Conservation (phyloP, 2,888 invertebrate species). For the Callimorpha dominula region DNA sequence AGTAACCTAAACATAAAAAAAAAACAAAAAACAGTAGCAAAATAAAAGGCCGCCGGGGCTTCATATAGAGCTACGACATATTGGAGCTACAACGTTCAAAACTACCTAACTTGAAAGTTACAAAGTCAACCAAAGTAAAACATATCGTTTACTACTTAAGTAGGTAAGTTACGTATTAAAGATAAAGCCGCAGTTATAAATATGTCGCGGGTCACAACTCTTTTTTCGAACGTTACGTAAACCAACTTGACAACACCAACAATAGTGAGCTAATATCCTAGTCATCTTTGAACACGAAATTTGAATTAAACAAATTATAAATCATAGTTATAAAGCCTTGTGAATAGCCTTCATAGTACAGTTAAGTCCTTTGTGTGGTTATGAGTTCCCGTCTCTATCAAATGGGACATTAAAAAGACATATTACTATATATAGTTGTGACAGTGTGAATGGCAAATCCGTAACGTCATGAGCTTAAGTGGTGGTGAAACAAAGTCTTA, state of each 20-base stretch:
- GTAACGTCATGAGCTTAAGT: slow-evolving; percentile 48
- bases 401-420: slow-evolving; percentile 84
- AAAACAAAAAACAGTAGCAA: too few species aligned
- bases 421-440: slow-evolving; percentile 81
- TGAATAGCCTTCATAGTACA: slow-evolving; percentile 76
- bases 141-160: neutral
- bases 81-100: neutral
- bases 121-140: neutral
- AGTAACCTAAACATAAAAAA: too few species aligned
- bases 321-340: slow-evolving; percentile 82
- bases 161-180: neutral
- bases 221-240: slow-evolving; percentile 47
- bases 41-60: too few species aligned
- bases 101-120: neutral
- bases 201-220: slow-evolving; percentile 31
- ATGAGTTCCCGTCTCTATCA: slow-evolving; percentile 76
- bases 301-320: slow-evolving; percentile 79
- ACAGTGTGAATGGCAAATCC: slow-evolving; percentile 76
- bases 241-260: slow-evolving; percentile 40
- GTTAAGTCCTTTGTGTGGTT: slow-evolving; percentile 76
- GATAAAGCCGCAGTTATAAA: neutral
- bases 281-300: slow-evolving; percentile 71
- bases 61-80: too few species aligned
- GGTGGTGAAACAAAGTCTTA: slow-evolving; percentile 39
- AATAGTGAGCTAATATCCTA: slow-evolving; percentile 40